Evolutionary conservation across 2,113 vertebrate species (phyloP), one percentile per base, ranked within the genome.

Genomic region (Cebidichthys violaceus): DNA sequence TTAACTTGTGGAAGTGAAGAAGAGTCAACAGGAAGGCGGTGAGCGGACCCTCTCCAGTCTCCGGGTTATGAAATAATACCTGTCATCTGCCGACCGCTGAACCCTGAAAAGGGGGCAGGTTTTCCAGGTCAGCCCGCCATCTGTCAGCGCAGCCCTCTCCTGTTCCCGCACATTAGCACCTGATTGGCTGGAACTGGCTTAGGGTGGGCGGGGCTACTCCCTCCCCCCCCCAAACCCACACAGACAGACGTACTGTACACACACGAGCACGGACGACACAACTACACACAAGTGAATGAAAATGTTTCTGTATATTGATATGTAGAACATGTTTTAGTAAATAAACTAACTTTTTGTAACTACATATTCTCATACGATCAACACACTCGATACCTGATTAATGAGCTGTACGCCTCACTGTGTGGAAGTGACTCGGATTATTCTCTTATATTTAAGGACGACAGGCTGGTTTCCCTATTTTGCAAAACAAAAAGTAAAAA

Each of bases 11-110:
- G 55, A 71, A n/a, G 27, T 17, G 17, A 65, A 64, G 27, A 15
- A n/a, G 41, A 73, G 4, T 67, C 45, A 69, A 66, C 33, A 79
- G 77, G 61, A 76, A 77, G 22, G 41, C 27, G 27, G 45, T 1
- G 45, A 17, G 45, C 45, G 6, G 35, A 37, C 35, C 9, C 39
- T 39, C 39, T 39, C 39, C 39, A 1, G 47, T 22, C 18, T 22
- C 11, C 50, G 4, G 95, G 96, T 97, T 96, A 96, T 97, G 96
- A 97, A 97, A 96, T 97, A 96, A 97, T 98, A 99, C 97, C 98
- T 98, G 97, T 98, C 96, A 97, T 96, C 96, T 97, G 96, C 94
- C 94, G 96, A 95, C 96, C 95, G 96, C 95, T 97, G 96, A 97
- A 97, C 96, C 96, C 95, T 96, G 95, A 96, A 97, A 96, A 96